Evolutionary conservation across 1,140 invertebrate genomes (phyloP), one percentile per base, ranked within the genome.

Genomic region (Drosophila kepulauana): DNA sequence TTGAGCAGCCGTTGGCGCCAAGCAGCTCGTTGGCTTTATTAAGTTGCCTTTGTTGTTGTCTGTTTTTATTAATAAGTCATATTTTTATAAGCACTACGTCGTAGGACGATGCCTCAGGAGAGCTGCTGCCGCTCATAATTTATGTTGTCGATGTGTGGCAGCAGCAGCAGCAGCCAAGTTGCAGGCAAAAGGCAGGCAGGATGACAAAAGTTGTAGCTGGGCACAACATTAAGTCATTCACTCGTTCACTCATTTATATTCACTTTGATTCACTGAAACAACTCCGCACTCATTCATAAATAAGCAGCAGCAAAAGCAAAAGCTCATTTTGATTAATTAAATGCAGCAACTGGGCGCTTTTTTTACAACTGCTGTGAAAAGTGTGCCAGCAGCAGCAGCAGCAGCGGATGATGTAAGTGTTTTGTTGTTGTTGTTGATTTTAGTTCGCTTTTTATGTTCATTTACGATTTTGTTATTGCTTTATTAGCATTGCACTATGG

Each of bases 41-140:
- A 88, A 88, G 85, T 81, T 89, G 84, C 75, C 46, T 15, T 64
- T 63, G 80, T 49, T 56, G 72, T 77, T 82, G 85, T 85, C 84
- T 65, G 81, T 85, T 88, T 89, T 85, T 88, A 85, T 85, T 88
- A 88, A 88, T 88, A 88, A 88, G 85, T 88, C 85, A 88, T 88
- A 88, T 88, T 88, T 88, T 89, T 85, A 88, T 89, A 78, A 74
- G 54, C 38, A 64, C 58, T 78, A 15, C 73, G 20, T 15, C 57
- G 64, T 10, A 33, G 30, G 25, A 62, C 49, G 28, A 38, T 33
- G 63, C 51, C 59, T 35, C 59, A 59, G 75, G 57, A 69, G 62
- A 67, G 72, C 72, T 35, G 72, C 67, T 35, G 49, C 51, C 20
- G 66, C 72, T 61, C 64, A 78, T 88, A 88, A 88, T 89, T 88